These are phyloP conservation scores for Megamerina dolium DNA, from an alignment of 2,888 invertebrate species.

Conservation along the genomic window DNA sequence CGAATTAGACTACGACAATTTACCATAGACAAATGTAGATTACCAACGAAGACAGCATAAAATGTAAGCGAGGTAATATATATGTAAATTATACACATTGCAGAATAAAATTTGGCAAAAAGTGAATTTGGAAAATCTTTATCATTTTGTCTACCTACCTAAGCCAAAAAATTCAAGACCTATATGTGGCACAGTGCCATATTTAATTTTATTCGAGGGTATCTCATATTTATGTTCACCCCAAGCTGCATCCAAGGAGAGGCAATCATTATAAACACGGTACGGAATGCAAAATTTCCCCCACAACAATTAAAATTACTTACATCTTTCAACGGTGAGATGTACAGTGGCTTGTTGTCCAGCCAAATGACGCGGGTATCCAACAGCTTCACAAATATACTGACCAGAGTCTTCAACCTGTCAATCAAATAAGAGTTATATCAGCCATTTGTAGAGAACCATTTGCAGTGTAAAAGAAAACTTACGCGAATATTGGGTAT, in stretches of 20 bases:
- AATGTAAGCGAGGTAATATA: not conserved
- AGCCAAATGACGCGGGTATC: constrained; percentile 57
- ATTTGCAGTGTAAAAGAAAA: constrained; percentile 2
- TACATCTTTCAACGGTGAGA: constrained; percentile 71
- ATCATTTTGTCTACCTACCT: constrained; percentile 50
- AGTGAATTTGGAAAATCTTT: no score
- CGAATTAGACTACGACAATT: not conserved
- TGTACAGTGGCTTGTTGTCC: constrained; percentile 64
- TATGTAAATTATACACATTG: no score
- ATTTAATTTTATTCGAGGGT: constrained; percentile 51
- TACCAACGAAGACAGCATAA: no score
- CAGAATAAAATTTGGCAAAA: no score
- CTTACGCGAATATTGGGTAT: constrained; percentile 71
- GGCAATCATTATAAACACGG: constrained; percentile 5
- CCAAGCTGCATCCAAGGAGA: constrained; percentile 43
- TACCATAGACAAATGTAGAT: constrained; percentile 19
- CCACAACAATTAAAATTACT: constrained; percentile 45
- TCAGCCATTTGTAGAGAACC: not conserved
- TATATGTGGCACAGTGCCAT: constrained; percentile 55
- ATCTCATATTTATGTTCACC: constrained; percentile 40
- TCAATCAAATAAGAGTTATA: not conserved
- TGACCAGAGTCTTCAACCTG: constrained; percentile 69
- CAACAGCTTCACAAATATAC: constrained; percentile 77
- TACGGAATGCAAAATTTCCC: not conserved
- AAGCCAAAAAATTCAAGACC: constrained; percentile 56